phyloP scores from a whole-genome alignment of 2,797 vertebrate genomes.

The Acipenser ruthenus region DNA sequence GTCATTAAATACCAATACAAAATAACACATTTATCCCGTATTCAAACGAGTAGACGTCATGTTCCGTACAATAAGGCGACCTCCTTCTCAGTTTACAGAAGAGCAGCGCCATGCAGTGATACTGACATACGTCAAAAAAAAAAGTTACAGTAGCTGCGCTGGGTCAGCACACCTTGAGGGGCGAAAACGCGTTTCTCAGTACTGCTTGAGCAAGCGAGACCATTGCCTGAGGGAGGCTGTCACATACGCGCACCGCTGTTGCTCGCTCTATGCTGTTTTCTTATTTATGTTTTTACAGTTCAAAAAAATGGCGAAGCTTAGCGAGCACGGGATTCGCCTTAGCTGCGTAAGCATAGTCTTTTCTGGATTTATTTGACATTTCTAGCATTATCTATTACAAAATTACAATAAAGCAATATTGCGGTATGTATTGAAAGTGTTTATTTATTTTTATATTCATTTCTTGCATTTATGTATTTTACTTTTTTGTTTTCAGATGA shows the following conservation, averaged over 20 bases:
- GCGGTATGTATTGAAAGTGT: neutral
- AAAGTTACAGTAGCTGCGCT: neutral
- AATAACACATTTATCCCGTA: no score
- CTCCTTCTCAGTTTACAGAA: neutral
- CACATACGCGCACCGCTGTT: no score
- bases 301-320: slow-evolving; percentile 55
- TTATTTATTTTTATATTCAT: neutral
- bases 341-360: slow-evolving; percentile 52
- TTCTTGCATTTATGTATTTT: neutral
- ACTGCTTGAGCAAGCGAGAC: neutral
- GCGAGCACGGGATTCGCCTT: slow-evolving; percentile 67
- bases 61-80: neutral
- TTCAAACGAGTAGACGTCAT: no score
- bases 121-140: slow-evolving; percentile 22
- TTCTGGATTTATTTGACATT: no score
- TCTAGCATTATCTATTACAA: no score
- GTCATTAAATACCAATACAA: no score
- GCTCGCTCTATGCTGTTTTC: no score
- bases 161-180: neutral
- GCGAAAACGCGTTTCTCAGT: neutral
- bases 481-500: slow-evolving; percentile 48
- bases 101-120: slow-evolving; percentile 25
- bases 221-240: no score
- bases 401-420: neutral
- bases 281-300: neutral